Evolutionary conservation across 2,113 vertebrate species (phyloP), one percentile per base, ranked within the genome.

Genomic region (Mastomys natalensis): DNA sequence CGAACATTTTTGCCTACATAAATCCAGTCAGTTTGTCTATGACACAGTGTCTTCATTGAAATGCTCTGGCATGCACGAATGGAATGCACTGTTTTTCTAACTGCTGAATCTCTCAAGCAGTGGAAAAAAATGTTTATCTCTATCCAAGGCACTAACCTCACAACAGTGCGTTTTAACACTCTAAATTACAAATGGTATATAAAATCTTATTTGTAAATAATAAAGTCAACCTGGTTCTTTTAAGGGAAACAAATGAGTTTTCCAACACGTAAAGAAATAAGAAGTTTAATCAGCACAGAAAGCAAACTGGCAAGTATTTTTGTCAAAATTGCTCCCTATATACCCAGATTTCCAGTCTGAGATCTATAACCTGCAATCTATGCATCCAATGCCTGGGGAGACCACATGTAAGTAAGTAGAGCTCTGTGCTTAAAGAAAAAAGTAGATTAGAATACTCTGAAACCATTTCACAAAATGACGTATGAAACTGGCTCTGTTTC

Each of bases 1-100:
- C 96, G 97, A 95, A 96, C 43, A 98, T 98, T 98, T 98, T 98
- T 93, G 97, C 96, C 96, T 92, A 98, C 95, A 98, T 97, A 98
- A 97, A 96, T 34, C 45, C 96, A 77, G 81, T 45, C 78, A 22
- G 92, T 92, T 62, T 97, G 93, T 90, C 70, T 0, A 0, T 37
- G 89, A 60, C 92, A 48, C 74, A 74, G 68, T 94, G 94, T 97
- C 96, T 98, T 96, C 93, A 92, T 19, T 96, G 80, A 55, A 78
- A 60, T 80, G 87, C 68, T 94, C 90, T 68, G 66, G 45, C 51
- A 97, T 93, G 98, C 4, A 24, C 91, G 95, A 95, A 93, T 43
- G 97, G 97, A 98, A 97, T 96, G 92, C 10, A 62, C 53, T 90
- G 82, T 91, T 95, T 92, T 97, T 96, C 95, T 40, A 84, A 90